Percentiles rank a stretch among this genome's conserved stretches.
phyloP scores from a whole-genome alignment of 2,113 vertebrate genomes.

The Otus sunia region DNA sequence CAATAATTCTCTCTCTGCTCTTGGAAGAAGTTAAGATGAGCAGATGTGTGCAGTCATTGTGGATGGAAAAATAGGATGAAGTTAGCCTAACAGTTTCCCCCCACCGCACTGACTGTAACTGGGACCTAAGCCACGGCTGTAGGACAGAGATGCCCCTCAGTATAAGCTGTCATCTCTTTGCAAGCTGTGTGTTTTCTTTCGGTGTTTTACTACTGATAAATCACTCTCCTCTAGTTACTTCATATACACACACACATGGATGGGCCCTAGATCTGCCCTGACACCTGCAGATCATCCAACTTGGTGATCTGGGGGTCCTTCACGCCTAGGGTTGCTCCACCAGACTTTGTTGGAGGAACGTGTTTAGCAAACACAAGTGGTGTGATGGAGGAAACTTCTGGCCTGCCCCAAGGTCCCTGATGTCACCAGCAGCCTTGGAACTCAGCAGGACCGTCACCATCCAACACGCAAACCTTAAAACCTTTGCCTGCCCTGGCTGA shows the following conservation, averaged over 20 bases:
- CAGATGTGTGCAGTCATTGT: background rate
- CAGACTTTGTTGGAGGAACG: background rate
- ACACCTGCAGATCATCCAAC: background rate
- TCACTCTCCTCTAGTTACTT: background rate
- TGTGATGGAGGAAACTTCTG: background rate
- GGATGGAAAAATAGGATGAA: background rate
- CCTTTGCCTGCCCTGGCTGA: background rate
- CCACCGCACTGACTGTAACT: accelerated
- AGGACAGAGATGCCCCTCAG: background rate
- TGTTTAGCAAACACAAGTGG: background rate
- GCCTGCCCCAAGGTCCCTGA: background rate
- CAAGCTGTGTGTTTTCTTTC: background rate
- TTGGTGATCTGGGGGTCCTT: background rate
- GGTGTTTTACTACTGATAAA: background rate
- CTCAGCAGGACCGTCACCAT: background rate
- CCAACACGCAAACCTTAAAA: background rate
- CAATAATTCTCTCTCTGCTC: background rate
- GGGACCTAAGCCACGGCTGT: background rate
- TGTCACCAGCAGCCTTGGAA: background rate
- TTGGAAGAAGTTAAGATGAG: background rate
- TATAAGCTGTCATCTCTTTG: background rate
- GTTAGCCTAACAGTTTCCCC: background rate
- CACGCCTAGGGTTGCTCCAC: background rate
- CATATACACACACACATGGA: accelerated
- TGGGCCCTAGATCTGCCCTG: background rate